Evolutionary conservation across 2,797 vertebrate species (phyloP), one percentile per base, ranked within the genome.

Genomic region (Hephaestus fuliginosus): DNA sequence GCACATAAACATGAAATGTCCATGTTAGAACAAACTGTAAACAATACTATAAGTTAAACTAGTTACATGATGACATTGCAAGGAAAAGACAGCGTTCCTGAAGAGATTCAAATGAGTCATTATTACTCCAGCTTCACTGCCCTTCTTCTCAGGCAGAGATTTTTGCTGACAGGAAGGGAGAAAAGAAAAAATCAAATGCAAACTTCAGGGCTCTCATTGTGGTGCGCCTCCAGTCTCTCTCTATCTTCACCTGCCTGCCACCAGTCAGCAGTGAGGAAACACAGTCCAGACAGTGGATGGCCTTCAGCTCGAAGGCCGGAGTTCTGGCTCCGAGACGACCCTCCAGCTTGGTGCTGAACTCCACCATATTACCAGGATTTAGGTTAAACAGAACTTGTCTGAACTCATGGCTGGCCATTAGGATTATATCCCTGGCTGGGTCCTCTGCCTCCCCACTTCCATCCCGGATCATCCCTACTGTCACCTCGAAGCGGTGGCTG

Each of bases 161-260:
- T 61, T 88, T 93, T 66, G 97, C 97, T 0, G 96, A 97, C 70
- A 99, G 92, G 91, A 99, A 97, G 0, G 98, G 98, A 48, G 96
- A 97, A 86, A 99, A 99, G 94, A 99, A 99, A 84, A 99, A 99
- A 92, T 99, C 96, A 82, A 99, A 99, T 15, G 97, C 97, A 13
- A 99, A 99, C 92, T 97, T 97, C 43, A 98, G 63, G 1, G 97
- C 96, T 30, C 84, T 91, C 64, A 98, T 96, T 55, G 96, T 97
- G 0, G 94, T 96, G 65, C 92, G 94, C 73, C 97, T 96, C 98
- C 98, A 99, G 95, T 99, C 96, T 6, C 93, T 95, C 85, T 99
- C 98, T 1, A 97, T 95, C 94, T 99, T 99, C 78, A 98, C 97
- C 1, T 99, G 98, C 57, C 97, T 93, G 20, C 92, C 92, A 57